Evolutionary conservation across 2,797 vertebrate species (phyloP), one percentile per base, ranked within the genome.

Genomic region (Etheostoma perlongum): DNA sequence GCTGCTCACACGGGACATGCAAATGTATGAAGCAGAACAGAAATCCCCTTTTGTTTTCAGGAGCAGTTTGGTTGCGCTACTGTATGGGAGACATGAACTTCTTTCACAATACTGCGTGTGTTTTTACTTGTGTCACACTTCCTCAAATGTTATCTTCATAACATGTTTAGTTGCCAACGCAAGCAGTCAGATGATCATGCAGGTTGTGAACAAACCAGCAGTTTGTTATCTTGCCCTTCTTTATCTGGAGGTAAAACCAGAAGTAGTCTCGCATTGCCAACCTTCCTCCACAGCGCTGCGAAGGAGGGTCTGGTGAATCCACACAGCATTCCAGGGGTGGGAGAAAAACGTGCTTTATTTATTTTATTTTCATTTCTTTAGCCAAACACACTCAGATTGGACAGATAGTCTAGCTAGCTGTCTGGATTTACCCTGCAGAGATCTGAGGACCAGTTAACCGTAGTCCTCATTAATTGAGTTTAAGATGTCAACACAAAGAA

Each of bases 21-120:
- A 78, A 40, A 40, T 40, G 67, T 74, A 12, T 71, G 79, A 83
- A 86, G 69, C 66, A 58, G 83, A 90, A 85, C 68, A 78, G 23
- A 61, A 51, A 19, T 49, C 36, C 54, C 44, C 47, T 60, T 60
- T 81, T 83, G 80, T 77, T 63, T 70, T 57, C 51, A 33, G 58
- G 18, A n/a, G 19, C 15, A 36, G 36, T 63, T 2, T 62, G 52
- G 51, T 47, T 64, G 23, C 54, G 10, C 19, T 2, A 0, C 36
- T 40, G 9, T 11, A 7, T 40, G 65, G 49, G 27, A 51, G 42
- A 53, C 33, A 18, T 64, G 33, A n/a, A 12, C 47, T 46, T 25
- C 10, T 54, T 54, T 66, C 49, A 78, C 67, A 76, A 23, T 63
- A 0, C 58, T 6, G 46, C 33, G 1, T n/a, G 48, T 42, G 60